These are phyloP conservation scores for Harpagoxenus sublaevis DNA, from an alignment of 2,888 invertebrate genomes.

Conservation along the genomic window DNA sequence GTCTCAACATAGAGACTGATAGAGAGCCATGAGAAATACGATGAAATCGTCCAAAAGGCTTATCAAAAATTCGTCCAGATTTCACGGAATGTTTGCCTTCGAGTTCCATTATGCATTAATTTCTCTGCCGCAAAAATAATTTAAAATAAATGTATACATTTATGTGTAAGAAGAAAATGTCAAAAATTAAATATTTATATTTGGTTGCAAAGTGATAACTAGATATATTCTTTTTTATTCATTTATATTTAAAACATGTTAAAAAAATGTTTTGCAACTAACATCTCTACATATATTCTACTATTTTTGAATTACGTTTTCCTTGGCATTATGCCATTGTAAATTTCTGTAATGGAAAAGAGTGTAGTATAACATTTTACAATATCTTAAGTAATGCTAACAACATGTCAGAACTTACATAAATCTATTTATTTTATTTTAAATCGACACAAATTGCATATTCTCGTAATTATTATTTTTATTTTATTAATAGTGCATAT, in stretches of 20 bases:
- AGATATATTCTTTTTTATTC: neutral
- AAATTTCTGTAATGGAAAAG: neutral
- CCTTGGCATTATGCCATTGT: neutral
- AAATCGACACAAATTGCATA: neutral
- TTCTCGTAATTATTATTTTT: slow-evolving; percentile 7
- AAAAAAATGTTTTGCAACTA: neutral
- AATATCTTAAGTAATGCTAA: neutral
- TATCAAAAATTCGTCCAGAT: slow-evolving; percentile 56
- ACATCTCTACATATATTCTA: neutral
- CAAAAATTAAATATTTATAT: neutral
- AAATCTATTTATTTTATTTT: slow-evolving; percentile 14
- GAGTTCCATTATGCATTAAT: slow-evolving; percentile 35
- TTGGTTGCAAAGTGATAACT: neutral
- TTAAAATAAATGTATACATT: slow-evolving; percentile 7
- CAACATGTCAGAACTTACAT: neutral
- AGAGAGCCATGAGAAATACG: slow-evolving; percentile 12
- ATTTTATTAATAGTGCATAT: neutral
- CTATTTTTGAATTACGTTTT: neutral
- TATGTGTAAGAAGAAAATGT: neutral
- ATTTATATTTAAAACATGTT: neutral
- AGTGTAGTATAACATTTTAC: neutral
- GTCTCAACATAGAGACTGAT: slow-evolving; percentile 22
- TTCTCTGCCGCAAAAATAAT: slow-evolving; percentile 2
- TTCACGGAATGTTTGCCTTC: slow-evolving; percentile 22
- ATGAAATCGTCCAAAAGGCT: slow-evolving; percentile 41